Conservation (phyloP, 1,140 invertebrate genomes). For the Sycobia sp. region DNA sequence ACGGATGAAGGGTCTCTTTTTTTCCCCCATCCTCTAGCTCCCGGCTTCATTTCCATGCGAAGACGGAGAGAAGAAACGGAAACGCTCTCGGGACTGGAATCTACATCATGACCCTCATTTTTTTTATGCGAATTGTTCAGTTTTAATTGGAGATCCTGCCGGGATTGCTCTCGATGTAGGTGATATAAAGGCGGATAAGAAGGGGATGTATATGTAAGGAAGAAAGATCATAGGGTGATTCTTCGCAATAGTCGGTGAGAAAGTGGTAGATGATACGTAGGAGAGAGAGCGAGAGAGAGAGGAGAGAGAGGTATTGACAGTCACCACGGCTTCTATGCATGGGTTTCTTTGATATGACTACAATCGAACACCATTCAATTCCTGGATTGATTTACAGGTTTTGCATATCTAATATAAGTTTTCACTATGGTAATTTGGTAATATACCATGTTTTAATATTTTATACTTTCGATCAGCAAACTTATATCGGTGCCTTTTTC, state of each 20-base stretch:
- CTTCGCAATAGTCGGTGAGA: not conserved
- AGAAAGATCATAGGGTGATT: conserved; percentile 1
- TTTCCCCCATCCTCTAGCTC: not conserved
- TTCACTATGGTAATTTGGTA: no score
- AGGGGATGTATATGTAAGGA: not conserved
- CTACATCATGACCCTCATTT: not conserved
- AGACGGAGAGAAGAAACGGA: not conserved
- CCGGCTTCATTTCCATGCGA: not conserved
- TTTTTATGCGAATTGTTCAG: conserved; percentile 5
- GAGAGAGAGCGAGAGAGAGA: not conserved
- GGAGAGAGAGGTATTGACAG: not conserved
- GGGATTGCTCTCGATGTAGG: not conserved
- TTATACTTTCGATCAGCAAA: no score
- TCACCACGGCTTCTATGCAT: no score
- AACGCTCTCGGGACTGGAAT: not conserved
- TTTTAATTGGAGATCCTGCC: conserved; percentile 17
- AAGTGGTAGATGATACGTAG: no score
- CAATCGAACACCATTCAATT: no score
- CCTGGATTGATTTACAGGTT: no score
- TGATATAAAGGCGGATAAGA: conserved; percentile 2
- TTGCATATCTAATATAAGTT: no score
- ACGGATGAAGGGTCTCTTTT: no score
- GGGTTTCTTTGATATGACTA: no score
- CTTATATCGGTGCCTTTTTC: no score
- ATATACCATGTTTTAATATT: no score